Conservation (phyloP, 2,888 invertebrate genomes). For the Zaprionus obscuricornis region DNA sequence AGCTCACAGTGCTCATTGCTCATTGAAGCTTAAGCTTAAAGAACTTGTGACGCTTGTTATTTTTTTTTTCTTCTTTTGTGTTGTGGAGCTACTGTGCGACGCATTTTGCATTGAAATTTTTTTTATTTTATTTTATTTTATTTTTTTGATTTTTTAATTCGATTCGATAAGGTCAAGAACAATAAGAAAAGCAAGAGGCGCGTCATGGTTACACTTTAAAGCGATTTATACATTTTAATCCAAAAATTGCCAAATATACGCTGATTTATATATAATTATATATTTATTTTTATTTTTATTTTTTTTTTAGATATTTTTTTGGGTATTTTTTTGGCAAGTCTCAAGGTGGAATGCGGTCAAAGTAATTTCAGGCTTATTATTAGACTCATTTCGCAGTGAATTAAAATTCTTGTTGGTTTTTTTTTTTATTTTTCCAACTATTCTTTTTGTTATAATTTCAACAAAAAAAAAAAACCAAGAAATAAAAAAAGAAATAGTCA, state of each 20-base stretch:
- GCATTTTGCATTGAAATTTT: conserved; percentile 61
- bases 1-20: conserved; percentile 38
- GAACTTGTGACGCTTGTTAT: conserved; percentile 16
- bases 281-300: neutral
- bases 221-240: conserved; percentile 26
- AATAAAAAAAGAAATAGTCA: too few species aligned
- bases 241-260: conserved; percentile 1
- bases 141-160: too few species aligned
- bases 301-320: neutral
- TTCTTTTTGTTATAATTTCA: too few species aligned
- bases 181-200: conserved; percentile 37
- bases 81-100: conserved; percentile 75
- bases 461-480: too few species aligned
- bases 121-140: too few species aligned
- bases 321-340: conserved; percentile 21
- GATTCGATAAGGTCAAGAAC: conserved; percentile 76
- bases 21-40: conserved; percentile 15
- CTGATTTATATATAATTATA: neutral
- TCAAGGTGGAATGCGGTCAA: conserved; percentile 31
- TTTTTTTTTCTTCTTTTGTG: too few species aligned
- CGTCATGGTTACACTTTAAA: conserved; percentile 42
- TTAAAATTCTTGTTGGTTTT: too few species aligned
- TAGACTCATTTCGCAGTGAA: conserved; percentile 6
- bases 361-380: conserved; percentile 20
- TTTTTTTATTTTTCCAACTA: too few species aligned